Evolutionary conservation across 2,888 invertebrate species (phyloP).

Genomic region (Leptopterna dolabrata): DNA sequence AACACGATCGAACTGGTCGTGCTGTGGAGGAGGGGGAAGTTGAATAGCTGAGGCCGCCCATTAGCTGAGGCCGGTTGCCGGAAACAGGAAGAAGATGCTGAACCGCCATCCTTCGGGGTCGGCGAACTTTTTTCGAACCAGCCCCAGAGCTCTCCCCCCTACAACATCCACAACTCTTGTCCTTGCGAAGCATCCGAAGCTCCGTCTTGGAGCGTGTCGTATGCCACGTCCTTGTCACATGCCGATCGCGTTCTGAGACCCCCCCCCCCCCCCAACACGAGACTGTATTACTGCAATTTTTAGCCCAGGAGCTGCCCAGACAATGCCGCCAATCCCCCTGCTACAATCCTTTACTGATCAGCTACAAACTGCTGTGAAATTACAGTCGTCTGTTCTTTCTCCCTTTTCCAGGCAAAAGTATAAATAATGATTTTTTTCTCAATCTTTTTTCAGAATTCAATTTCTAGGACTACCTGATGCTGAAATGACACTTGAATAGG

Average conservation of each 20-base stretch:
- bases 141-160: neutral
- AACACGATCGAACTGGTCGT: neutral
- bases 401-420: too few species aligned
- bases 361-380: too few species aligned
- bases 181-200: neutral
- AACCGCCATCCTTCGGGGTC: neutral
- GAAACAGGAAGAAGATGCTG: constrained; percentile 39
- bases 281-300: too few species aligned
- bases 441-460: too few species aligned
- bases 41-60: neutral
- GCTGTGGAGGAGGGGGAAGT: neutral
- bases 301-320: too few species aligned
- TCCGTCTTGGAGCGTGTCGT: neutral
- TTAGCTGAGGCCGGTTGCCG: constrained; percentile 36
- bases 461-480: too few species aligned
- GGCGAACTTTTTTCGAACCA: constrained; percentile 33
- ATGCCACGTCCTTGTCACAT: neutral
- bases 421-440: too few species aligned
- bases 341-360: too few species aligned
- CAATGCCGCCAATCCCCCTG: too few species aligned
- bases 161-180: neutral
- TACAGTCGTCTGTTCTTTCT: too few species aligned
- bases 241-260: neutral
- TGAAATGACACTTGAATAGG: too few species aligned
- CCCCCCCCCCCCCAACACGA: too few species aligned